Evolutionary conservation across 2,888 invertebrate genomes (phyloP), one percentile per base, ranked within the genome.

Genomic region (Cosmopolites sordidus): DNA sequence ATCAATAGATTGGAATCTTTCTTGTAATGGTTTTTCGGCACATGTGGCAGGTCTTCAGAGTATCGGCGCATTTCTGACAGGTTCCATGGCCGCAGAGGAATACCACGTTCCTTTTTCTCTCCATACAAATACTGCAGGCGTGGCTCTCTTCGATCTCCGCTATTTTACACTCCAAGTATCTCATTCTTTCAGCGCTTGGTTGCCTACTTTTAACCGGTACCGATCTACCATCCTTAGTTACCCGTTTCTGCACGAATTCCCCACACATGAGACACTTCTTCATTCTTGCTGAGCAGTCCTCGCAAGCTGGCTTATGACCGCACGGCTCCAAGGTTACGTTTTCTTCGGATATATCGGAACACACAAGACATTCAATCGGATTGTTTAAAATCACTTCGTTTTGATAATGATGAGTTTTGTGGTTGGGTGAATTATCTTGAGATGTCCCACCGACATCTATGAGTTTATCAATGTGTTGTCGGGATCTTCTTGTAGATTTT

Each of bases 11-110:
- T 51, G 74, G 75, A 64, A 89, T 89, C 69, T 85, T 87, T 69
- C 84, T 83, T 47, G 83, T 83, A 64, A 89, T 88, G 11, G 83
- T 80, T 71, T 86, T 84, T 40, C 88, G 79, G 74, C 88, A 89
- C 89, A 92, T 92, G 75, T 92, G 92, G 74, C 92, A 92, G 15
- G 83, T 87, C 66, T 84, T 83, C 29, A 92, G 75, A 0, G 91
- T 87, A 58, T 86, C 84, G 0, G 91, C 87, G 69, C 92, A 92
- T 61, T 82, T 81, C 47, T 85, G 83, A 71, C 92, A 92, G 11
- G 91, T 87, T 16, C 87, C 86, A 66, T 92, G 92, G 1, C 92
- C 92, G 66, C 92, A 92, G n/a, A 91, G 76, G 71, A 92, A 92
- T 16, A 87, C 91, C 15, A 91, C 86, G 67, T 89, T 89, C 30